phyloP scores from a whole-genome alignment of 2,888 invertebrate species.

The Macrophya alboannulata region DNA sequence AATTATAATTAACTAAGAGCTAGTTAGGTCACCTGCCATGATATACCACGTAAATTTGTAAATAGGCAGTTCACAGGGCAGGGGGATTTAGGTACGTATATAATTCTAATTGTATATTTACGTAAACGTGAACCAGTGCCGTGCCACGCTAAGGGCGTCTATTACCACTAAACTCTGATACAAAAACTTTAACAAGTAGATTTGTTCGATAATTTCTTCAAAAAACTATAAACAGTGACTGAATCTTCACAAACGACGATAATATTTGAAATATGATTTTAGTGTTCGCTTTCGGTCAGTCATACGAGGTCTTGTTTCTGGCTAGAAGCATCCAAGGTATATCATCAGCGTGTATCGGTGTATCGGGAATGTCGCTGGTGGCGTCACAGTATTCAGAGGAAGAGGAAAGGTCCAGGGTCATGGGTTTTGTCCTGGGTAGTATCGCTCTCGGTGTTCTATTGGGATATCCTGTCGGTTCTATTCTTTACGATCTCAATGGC shows the following conservation, averaged over 20 bases:
- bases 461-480: conserved; percentile 92
- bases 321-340: conserved; percentile 91
- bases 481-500: conserved; percentile 89
- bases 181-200: background rate
- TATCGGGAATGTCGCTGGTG: conserved; percentile 91
- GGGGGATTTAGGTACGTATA: background rate
- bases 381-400: conserved; percentile 83
- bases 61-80: conserved; percentile 8
- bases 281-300: conserved; percentile 90
- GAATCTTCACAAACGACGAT: background rate
- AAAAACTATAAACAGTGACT: background rate
- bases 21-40: background rate
- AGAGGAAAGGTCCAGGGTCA: conserved; percentile 84
- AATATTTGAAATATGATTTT: conserved; percentile 64
- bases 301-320: conserved; percentile 86
- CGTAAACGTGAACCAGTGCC: conserved; percentile 10
- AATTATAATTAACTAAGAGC: conserved; percentile 41
- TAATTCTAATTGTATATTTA: conserved; percentile 3
- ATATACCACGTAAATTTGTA: background rate
- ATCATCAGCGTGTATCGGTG: conserved; percentile 90
- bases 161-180: background rate
- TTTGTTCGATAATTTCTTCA: background rate
- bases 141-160: background rate
- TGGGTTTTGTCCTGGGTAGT: conserved; percentile 92
- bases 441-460: conserved; percentile 90